A percentile compares a stretch with the other conserved stretches of the same genome.
These are phyloP conservation scores for Lapara coniferarum DNA, from an alignment of 2,888 invertebrate genomes.

Conservation along the genomic window DNA sequence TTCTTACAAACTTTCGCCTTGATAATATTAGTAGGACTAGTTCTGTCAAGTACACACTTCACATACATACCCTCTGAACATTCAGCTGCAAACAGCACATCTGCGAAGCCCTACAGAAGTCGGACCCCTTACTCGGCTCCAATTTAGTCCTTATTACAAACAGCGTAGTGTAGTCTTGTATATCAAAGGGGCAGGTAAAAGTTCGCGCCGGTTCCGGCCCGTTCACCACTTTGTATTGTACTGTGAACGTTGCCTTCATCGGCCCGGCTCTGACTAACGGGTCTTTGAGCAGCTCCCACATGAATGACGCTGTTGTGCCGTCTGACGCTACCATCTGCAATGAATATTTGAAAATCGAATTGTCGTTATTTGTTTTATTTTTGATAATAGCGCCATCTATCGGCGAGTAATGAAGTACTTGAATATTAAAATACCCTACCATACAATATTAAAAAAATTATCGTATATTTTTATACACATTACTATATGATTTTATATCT, in stretches of 20 bases:
- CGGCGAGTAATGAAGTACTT: no score
- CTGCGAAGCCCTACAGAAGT: constrained; percentile 94
- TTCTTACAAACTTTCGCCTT: no score
- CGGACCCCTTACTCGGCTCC: constrained; percentile 90
- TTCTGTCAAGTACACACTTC: no score
- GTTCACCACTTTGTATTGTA: constrained; percentile 61
- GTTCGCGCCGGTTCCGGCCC: constrained; percentile 64
- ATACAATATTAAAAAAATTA: no score
- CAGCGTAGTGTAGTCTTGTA: constrained; percentile 93
- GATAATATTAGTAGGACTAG: no score
- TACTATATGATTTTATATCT: no score
- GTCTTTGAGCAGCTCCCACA: constrained; percentile 91
- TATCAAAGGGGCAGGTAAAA: constrained; percentile 89
- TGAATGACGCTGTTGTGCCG: constrained; percentile 89
- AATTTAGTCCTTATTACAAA: constrained; percentile 91
- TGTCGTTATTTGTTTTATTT: no score
- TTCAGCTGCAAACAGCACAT: constrained; percentile 92
- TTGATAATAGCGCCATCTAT: no score
- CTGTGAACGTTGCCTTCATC: constrained; percentile 73
- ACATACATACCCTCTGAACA: constrained; percentile 83
- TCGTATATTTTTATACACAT: no score
- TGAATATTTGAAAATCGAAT: background rate
- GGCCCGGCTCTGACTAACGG: constrained; percentile 83
- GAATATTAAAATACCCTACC: no score
- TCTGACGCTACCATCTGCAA: constrained; percentile 86